These are phyloP conservation scores for Capitulum mitella DNA, from an alignment of 2,888 invertebrate genomes.

Conservation along the genomic window DNA sequence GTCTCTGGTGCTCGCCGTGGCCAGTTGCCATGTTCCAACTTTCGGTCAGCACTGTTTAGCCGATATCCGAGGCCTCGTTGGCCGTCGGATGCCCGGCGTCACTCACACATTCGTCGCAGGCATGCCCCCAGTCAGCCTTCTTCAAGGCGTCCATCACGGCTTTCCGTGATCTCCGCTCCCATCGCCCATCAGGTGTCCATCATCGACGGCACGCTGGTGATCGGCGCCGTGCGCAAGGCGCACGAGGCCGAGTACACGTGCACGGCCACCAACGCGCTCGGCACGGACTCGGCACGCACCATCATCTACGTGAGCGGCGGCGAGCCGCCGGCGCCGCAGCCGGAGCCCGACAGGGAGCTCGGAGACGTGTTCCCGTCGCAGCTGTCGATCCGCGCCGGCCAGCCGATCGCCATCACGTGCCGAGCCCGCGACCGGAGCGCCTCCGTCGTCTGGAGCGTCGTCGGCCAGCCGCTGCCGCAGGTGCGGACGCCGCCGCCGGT, in stretches of 20 bases:
- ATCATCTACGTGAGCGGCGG: slow-evolving; percentile 57
- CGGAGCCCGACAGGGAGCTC: neutral
- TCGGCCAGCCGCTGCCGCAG: neutral
- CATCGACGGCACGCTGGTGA: slow-evolving; percentile 57
- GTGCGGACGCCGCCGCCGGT: neutral
- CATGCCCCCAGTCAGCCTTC: too few relatives aligned
- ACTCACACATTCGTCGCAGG: too few relatives aligned
- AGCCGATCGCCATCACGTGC: slow-evolving; percentile 28
- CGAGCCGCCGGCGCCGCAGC: slow-evolving; percentile 36
- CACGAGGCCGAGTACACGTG: slow-evolving; percentile 82
- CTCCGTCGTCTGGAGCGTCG: neutral
- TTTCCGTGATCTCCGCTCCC: too few relatives aligned
- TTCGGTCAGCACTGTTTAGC: too few relatives aligned
- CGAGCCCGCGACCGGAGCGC: neutral
- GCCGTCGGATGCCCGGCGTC: too few relatives aligned
- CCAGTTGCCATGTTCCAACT: too few relatives aligned
- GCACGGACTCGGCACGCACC: slow-evolving; percentile 56
- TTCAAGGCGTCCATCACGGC: too few relatives aligned
- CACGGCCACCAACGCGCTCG: slow-evolving; percentile 63
- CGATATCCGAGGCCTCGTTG: too few relatives aligned
- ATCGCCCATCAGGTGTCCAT: slow-evolving; percentile 37
- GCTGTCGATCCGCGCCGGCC: slow-evolving; percentile 28
- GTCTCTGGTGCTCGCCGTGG: too few relatives aligned
- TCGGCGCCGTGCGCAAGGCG: slow-evolving; percentile 57
- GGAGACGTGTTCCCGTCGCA: slow-evolving; percentile 29